A percentile compares a stretch with the other conserved stretches of the same genome.
Conservation (phyloP, 2,113 vertebrate genomes). For the Marmota monax region DNA sequence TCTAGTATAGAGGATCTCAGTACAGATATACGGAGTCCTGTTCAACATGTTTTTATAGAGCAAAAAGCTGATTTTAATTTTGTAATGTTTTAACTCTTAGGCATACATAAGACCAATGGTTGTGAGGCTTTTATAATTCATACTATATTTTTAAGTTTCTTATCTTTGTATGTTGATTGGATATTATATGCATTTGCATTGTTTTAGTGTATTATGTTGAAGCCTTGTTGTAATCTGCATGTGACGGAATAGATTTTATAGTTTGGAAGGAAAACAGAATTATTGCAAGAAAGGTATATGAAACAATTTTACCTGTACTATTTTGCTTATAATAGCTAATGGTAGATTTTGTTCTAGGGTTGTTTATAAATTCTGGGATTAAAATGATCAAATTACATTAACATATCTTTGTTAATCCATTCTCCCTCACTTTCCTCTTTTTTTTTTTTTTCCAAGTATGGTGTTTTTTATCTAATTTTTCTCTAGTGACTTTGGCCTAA, state of each 20-base stretch:
- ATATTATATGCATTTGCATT: neutral
- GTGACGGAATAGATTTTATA: neutral
- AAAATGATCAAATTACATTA: slow-evolving; percentile 20
- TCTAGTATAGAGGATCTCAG: slow-evolving; percentile 23
- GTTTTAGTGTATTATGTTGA: slow-evolving; percentile 20
- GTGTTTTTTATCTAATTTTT: slow-evolving; percentile 52
- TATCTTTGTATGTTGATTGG: slow-evolving; percentile 31
- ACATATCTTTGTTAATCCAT: slow-evolving; percentile 11
- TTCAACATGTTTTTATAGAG: neutral
- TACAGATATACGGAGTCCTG: neutral
- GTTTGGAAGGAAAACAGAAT: slow-evolving; percentile 41
- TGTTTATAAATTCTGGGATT: slow-evolving; percentile 24
- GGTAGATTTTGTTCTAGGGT: slow-evolving; percentile 30
- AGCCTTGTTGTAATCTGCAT: neutral
- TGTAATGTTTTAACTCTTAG: neutral
- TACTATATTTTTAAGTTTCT: neutral
- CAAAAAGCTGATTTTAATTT: slow-evolving; percentile 9
- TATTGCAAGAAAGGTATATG: neutral
- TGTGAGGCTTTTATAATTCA: slow-evolving; percentile 28
- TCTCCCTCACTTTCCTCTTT: neutral
- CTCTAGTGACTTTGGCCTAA: neutral
- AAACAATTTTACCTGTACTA: slow-evolving; percentile 16
- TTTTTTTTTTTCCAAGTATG: neutral
- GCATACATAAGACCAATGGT: neutral
- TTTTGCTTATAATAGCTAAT: slow-evolving; percentile 2